Percentiles rank a stretch among this genome's conserved stretches.
Evolutionary conservation across 2,888 invertebrate genomes (phyloP).

Genomic region (Ecliptopera silaceata): DNA sequence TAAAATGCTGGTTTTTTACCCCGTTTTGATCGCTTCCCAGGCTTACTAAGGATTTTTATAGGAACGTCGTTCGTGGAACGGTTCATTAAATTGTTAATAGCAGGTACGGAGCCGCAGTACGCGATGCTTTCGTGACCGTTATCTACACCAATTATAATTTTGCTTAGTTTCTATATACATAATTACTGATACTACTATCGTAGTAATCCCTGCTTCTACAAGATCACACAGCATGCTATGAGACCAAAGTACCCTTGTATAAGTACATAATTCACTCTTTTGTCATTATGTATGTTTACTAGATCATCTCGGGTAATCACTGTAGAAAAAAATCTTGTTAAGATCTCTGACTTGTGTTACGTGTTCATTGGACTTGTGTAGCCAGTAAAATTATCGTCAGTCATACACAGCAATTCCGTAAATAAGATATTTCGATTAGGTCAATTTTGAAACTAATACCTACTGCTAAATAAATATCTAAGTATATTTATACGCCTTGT

Average conservation of each 20-base stretch:
- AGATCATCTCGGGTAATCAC: no score
- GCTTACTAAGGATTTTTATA: constrained; percentile 62
- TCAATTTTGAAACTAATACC: no score
- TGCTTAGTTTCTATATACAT: constrained; percentile 18
- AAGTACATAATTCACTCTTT: no score
- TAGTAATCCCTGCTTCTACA: constrained; percentile 20
- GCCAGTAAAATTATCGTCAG: no score
- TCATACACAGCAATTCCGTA: no score
- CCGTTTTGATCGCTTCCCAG: constrained; percentile 68
- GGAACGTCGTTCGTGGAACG: constrained; percentile 53
- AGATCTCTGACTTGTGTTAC: no score
- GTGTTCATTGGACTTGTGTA: no score
- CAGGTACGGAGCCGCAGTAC: constrained; percentile 37
- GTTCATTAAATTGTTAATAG: constrained; percentile 63
- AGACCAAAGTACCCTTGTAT: no score
- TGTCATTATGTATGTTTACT: no score
- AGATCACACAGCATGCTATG: constrained; percentile 3
- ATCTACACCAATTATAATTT: constrained; percentile 42
- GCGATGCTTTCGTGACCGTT: constrained; percentile 49
- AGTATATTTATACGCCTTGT: background rate
- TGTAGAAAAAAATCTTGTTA: no score
- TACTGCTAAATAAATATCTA: no score
- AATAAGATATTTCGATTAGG: no score
- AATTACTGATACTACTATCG: constrained; percentile 18
- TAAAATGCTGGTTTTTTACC: constrained; percentile 71